Evolutionary conservation across 2,888 invertebrate genomes (phyloP).

Genomic region (Ellobium chinense): DNA sequence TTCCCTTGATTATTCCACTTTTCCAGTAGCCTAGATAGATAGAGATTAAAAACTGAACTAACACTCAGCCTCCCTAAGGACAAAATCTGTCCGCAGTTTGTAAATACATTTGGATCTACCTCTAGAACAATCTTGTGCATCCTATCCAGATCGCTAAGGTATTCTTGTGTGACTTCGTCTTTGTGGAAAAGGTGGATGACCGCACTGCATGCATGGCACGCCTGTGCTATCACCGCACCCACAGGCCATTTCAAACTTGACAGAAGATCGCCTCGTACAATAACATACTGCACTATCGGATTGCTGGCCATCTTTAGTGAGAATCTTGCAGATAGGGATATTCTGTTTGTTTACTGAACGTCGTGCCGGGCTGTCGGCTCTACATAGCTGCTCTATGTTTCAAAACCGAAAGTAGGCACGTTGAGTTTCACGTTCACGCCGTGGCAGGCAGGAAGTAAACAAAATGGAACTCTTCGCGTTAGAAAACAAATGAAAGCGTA

Average conservation of each 20-base stretch:
- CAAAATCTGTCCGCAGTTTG: too few species aligned
- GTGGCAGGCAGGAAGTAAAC: conserved; percentile 22
- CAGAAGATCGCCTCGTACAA: conserved; percentile 92
- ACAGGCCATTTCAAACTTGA: conserved; percentile 93
- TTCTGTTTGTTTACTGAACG: too few species aligned
- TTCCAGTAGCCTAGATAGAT: too few species aligned
- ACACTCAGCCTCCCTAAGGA: too few species aligned
- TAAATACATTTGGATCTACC: too few species aligned
- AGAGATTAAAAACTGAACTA: too few species aligned
- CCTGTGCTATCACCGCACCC: conserved; percentile 90
- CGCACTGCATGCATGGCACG: conserved; percentile 85
- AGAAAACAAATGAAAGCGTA: too few species aligned
- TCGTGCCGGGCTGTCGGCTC: too few species aligned
- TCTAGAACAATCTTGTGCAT: conserved; percentile 98
- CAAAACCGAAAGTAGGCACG: neutral
- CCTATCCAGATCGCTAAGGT: conserved; percentile 91
- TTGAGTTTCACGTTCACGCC: neutral
- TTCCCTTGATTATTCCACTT: too few species aligned
- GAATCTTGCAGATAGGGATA: too few species aligned
- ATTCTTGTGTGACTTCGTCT: conserved; percentile 88
- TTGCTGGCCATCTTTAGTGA: conserved; percentile 29
- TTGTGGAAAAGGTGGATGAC: conserved; percentile 81
- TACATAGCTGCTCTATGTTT: neutral
- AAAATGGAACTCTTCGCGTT: too few species aligned
- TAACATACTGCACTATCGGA: conserved; percentile 90